Evolutionary conservation across 2,113 vertebrate species (phyloP), one percentile per base, ranked within the genome.

Genomic region (Odontophorus gujanensis): DNA sequence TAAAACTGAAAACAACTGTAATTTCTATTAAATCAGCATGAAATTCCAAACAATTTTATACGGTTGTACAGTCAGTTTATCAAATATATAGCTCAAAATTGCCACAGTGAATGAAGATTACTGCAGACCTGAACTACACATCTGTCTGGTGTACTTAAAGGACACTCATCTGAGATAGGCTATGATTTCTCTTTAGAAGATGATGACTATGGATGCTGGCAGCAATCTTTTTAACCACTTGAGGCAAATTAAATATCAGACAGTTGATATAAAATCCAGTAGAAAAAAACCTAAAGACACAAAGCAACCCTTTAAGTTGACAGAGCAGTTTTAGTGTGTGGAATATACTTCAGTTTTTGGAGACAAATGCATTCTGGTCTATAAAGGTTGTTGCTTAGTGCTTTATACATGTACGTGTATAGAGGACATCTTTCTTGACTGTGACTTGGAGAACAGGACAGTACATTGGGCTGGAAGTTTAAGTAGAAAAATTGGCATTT

Each of bases 11-110:
- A 97, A 78, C 87, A 81, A 95, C 58, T 96, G 15, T 91, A 91
- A 90, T 96, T 97, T 86, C 92, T 89, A 83, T 93, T 81, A 96
- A 96, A 95, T 90, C 87, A 97, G 81, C 69, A 81, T 95, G 85
- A 97, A 97, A 96, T 89, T 94, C 92, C 89, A 82, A 96, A 96
- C 87, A 91, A 88, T 95, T 96, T 88, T 88, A 78, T 57, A 92
- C 75, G 80, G 84, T 96, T 97, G 26, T 71, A 58, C 81, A 90
- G 89, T 79, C 95, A 79, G n/a, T 95, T 34, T 96, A 91, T 96
- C 83, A 90, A 91, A 87, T 91, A 87, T 91, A 43, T 76, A 92
- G 84, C 72, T 94, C 92, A 69, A 94, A 93, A 93, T 94, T 90
- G 73, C 59, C 66, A 10, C 42, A 88, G 81, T 74, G 80, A 85